Evolutionary conservation across 1,140 invertebrate species (phyloP), one percentile per base, ranked within the genome.

Genomic region (Agrypnia vestita): DNA sequence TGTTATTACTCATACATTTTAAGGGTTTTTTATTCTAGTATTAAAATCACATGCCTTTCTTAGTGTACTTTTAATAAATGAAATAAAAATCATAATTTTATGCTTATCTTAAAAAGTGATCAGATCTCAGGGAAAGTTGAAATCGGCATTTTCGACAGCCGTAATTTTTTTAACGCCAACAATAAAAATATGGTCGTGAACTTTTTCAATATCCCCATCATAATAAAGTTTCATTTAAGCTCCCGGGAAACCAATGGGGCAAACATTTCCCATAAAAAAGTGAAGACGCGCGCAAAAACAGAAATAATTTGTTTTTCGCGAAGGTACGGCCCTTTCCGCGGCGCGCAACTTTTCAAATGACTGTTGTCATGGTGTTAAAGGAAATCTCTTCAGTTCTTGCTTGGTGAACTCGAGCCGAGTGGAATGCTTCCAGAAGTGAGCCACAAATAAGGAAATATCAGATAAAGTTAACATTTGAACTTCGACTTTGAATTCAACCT

Each of bases 181-280:
- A 64, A 64, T 64, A 64, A 64, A 64, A 64, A 25, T 19, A 64
- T 64, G 35, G 35, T 21, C n/a, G 25, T 43, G 21, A 64, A 64
- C 19, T 64, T 64, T 64, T 64, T 64, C 61, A 64, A 64, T 64
- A 64, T 11, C 61, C 25, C 61, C 61, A 64, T 64, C 35, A 64
- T 35, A 64, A 64, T 64, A 64, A 59, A 64, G 61, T 64, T 64
- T 64, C 61, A 64, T 64, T 64, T 64, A 35, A 25, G 61, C 61
- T 43, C 19, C 61, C 11, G 61, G 61, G 19, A 35, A 7, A 35
- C 35, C 61, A 35, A 25, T 1, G 35, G 61, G 13, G 21, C 61
- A 64, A 64, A 64, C 61, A 64, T 25, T 13, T 64, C 35, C 61
- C 25, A 64, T 64, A 64, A 64, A 64, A 19, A 64, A 64, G 61